A percentile compares a stretch with the other conserved stretches of the same genome.
Evolutionary conservation across 53 echinoderm and acorn worm genomes (phyloP).

Genomic region (Holothuria scabra): DNA sequence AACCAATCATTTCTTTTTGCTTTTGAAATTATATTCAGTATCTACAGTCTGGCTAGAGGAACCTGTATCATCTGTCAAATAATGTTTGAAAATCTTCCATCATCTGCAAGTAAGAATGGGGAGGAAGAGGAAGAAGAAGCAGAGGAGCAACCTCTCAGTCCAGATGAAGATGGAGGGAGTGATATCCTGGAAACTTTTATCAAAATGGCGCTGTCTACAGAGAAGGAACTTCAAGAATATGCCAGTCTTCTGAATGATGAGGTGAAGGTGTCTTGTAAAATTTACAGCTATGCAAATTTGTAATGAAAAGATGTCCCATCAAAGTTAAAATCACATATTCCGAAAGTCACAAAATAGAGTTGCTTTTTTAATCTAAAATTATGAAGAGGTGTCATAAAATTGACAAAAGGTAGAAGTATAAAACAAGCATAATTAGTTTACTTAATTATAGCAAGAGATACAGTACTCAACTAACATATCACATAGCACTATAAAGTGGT

Average conservation of each 20-base stretch:
- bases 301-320: no score
- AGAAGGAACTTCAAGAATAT: constrained; percentile 28
- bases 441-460: no score
- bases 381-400: no score
- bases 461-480: no score
- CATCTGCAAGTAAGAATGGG: neutral
- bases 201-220: constrained; percentile 10
- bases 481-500: no score
- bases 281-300: no score
- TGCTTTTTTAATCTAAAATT: no score
- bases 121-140: neutral
- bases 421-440: no score
- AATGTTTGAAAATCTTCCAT: constrained; percentile 49
- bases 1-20: no score
- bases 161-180: neutral
- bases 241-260: constrained; percentile 37
- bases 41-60: constrained; percentile 57
- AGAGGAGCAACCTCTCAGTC: neutral
- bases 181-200: constrained; percentile 18
- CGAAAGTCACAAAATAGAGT: no score
- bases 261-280: neutral
- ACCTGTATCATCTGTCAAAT: constrained; percentile 54
- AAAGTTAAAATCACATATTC: no score
- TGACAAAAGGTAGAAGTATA: no score
- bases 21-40: constrained; percentile 26